Evolutionary conservation across 2,888 invertebrate species (phyloP).

Genomic region (Drosophila mercatorum): DNA sequence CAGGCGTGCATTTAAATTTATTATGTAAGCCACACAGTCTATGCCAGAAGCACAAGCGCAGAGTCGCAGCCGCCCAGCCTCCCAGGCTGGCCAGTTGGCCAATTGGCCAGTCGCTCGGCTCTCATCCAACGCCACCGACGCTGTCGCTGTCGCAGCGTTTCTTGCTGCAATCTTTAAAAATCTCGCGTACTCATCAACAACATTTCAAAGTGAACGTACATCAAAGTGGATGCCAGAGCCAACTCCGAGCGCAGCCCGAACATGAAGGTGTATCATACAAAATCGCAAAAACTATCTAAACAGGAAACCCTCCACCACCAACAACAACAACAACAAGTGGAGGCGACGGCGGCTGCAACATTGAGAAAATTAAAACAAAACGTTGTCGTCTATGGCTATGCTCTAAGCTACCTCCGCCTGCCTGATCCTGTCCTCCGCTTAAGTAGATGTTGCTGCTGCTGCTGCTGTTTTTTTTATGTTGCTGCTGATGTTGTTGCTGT

Average conservation of each 20-base stretch:
- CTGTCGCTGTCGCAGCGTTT: conserved; percentile 40
- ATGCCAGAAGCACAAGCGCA: conserved; percentile 8
- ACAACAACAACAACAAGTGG: conserved; percentile 18
- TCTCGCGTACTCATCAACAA: conserved; percentile 76
- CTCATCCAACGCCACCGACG: conserved; percentile 21
- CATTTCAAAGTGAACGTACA: conserved; percentile 77
- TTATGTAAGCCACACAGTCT: conserved; percentile 68
- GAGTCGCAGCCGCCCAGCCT: conserved; percentile 6
- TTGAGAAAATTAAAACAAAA: conserved; percentile 78
- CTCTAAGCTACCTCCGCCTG: conserved; percentile 44
- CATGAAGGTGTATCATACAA: conserved; percentile 75
- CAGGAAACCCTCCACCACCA: conserved; percentile 73
- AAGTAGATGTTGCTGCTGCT: conserved; percentile 21
- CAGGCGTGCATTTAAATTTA: conserved; percentile 79
- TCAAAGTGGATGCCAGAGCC: conserved; percentile 64
- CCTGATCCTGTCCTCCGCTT: conserved; percentile 60
- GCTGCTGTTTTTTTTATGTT: conserved; percentile 16
- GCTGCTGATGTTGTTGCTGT: conserved; percentile 31
- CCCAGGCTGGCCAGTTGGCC: background rate
- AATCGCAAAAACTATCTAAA: conserved; percentile 77
- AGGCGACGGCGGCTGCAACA: conserved; percentile 42
- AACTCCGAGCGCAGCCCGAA: conserved; percentile 39
- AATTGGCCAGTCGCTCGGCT: background rate
- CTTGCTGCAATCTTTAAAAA: conserved; percentile 70
- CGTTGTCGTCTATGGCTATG: conserved; percentile 68